Percentiles rank a stretch among this genome's conserved stretches.
phyloP scores from a whole-genome alignment of 2,888 invertebrate species.

The Cactoblastis cactorum region DNA sequence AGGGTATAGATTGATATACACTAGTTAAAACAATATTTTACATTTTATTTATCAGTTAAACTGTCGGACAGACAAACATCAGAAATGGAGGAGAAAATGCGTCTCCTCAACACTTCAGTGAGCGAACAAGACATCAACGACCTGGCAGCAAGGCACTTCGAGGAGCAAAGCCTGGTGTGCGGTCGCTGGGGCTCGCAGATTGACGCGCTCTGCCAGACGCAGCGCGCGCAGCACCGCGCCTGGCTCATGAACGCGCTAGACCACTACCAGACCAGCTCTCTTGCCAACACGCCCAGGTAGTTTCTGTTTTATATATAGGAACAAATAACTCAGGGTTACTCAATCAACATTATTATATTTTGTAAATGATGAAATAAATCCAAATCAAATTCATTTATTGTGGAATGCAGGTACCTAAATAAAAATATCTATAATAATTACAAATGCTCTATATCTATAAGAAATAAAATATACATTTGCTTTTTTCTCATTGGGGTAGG shows the following conservation, averaged over 20 bases:
- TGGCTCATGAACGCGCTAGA: conserved; percentile 91
- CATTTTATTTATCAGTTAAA: background rate
- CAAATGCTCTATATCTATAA: too few relatives aligned
- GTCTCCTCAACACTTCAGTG: conserved; percentile 85
- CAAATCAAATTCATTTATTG: too few relatives aligned
- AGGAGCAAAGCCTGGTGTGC: conserved; percentile 89
- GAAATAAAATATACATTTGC: too few relatives aligned
- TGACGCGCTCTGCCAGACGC: conserved; percentile 90
- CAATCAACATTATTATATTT: too few relatives aligned
- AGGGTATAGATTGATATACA: too few relatives aligned
- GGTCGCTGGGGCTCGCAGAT: conserved; percentile 92
- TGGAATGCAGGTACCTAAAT: too few relatives aligned
- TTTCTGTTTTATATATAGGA: too few relatives aligned
- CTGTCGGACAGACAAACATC: conserved; percentile 85
- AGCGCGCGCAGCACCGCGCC: conserved; percentile 91
- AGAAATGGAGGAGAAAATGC: conserved; percentile 93
- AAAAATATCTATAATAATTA: too few relatives aligned
- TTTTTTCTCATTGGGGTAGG: too few relatives aligned
- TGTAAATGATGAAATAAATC: too few relatives aligned
- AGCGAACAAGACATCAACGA: conserved; percentile 92
- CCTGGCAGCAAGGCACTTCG: conserved; percentile 89
- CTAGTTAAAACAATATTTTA: too few relatives aligned
- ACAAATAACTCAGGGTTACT: too few relatives aligned
- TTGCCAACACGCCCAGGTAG: conserved; percentile 82
- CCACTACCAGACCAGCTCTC: conserved; percentile 47